Conservation (phyloP, 2,113 vertebrate genomes). For the Paracanthobrama guichenoti region DNA sequence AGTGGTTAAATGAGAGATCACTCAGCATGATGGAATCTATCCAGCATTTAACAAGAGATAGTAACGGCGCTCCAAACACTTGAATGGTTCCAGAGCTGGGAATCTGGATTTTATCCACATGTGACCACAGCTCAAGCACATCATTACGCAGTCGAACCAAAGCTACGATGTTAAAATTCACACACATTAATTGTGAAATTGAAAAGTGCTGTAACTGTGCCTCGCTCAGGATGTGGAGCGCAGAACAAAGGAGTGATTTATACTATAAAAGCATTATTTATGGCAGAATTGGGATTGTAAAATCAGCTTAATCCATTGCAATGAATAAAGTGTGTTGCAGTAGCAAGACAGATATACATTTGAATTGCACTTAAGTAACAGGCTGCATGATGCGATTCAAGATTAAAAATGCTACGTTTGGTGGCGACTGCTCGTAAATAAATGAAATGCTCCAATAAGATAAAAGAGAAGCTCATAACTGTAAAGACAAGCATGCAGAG, state of each 20-base stretch:
- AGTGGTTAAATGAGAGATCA: neutral
- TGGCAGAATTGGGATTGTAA: slow-evolving; percentile 20
- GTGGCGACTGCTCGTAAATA: neutral
- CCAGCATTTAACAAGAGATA: neutral
- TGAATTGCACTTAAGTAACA: neutral
- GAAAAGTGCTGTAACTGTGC: slow-evolving; percentile 54
- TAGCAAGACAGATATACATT: neutral
- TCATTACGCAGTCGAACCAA: slow-evolving; percentile 58
- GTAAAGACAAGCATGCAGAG: neutral
- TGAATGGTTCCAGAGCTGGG: neutral
- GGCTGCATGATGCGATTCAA: neutral
- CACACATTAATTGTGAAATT: slow-evolving; percentile 65
- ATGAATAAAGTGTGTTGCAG: slow-evolving; percentile 12
- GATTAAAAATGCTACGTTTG: neutral
- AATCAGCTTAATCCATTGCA: slow-evolving; percentile 10
- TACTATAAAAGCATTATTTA: slow-evolving; percentile 68
- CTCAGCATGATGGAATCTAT: neutral
- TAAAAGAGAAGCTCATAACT: neutral
- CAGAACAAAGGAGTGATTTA: slow-evolving; percentile 59
- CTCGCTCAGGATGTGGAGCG: slow-evolving; percentile 46
- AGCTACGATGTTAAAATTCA: slow-evolving; percentile 68
- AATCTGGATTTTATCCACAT: slow-evolving; percentile 53
- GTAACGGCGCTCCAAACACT: neutral
- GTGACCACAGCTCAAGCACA: slow-evolving; percentile 50
- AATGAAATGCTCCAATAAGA: slow-evolving; percentile 1